phyloP scores from a whole-genome alignment of 2,888 invertebrate genomes.

The Thysanoteuthis rhombus region DNA sequence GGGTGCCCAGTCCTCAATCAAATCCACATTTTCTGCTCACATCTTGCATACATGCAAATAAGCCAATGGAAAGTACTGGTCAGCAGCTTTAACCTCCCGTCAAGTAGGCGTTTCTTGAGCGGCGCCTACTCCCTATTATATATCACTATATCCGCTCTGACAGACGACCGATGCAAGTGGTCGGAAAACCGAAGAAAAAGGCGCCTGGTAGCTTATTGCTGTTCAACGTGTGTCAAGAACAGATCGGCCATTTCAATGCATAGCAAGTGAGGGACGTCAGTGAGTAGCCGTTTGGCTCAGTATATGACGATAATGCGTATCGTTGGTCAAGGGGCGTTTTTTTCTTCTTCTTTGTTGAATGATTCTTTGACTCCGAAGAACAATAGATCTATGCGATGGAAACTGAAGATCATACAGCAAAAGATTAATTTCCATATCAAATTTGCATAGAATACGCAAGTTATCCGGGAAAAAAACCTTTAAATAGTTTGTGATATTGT shows the following conservation, averaged over 20 bases:
- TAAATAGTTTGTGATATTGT: too few species aligned
- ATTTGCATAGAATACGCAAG: too few species aligned
- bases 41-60: neutral
- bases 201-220: neutral
- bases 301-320: too few species aligned
- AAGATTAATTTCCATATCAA: too few species aligned
- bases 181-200: neutral
- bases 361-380: too few species aligned
- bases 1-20: neutral
- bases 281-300: too few species aligned
- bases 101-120: neutral
- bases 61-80: neutral
- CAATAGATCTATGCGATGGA: too few species aligned
- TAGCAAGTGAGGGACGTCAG: neutral
- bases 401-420: too few species aligned
- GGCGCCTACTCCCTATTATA: neutral
- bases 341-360: too few species aligned
- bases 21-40: neutral
- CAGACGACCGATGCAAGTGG: neutral
- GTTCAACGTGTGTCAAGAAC: neutral
- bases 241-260: neutral
- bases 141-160: neutral
- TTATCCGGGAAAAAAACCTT: too few species aligned
- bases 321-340: too few species aligned
- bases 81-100: neutral